phyloP scores from a whole-genome alignment of 1,140 invertebrate genomes.

The Hetaerina americana region DNA sequence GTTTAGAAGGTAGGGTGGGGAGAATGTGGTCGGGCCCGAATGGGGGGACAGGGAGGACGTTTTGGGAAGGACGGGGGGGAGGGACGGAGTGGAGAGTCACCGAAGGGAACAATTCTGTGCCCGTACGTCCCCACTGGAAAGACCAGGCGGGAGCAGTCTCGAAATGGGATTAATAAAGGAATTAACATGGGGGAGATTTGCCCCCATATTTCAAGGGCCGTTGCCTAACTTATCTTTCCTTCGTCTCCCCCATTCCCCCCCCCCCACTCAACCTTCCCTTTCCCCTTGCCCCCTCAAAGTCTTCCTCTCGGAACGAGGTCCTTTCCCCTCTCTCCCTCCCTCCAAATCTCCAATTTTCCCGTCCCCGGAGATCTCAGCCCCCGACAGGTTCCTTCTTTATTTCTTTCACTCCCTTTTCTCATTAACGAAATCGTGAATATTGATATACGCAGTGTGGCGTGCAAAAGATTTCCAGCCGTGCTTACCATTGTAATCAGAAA shows the following conservation, averaged over 20 bases:
- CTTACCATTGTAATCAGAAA: too few relatives aligned
- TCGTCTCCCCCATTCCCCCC: not conserved
- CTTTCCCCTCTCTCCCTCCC: not conserved
- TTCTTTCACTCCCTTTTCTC: too few relatives aligned
- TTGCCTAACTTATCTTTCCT: not conserved
- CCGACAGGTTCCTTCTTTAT: too few relatives aligned
- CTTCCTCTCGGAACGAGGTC: not conserved
- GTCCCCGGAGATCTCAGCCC: too few relatives aligned
- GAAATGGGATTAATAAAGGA: not conserved
- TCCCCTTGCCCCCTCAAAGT: not conserved
- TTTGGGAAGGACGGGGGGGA: not conserved
- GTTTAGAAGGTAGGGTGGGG: too few relatives aligned
- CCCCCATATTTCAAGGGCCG: not conserved
- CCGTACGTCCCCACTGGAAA: not conserved
- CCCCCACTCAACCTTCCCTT: not conserved
- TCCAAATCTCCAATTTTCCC: not conserved
- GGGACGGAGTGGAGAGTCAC: not conserved
- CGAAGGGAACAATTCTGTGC: not conserved
- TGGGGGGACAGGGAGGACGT: not conserved
- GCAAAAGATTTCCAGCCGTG: too few relatives aligned
- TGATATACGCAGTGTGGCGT: too few relatives aligned
- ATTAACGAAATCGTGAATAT: too few relatives aligned
- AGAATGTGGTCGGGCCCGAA: not conserved
- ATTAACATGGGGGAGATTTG: slow-evolving; percentile 1
- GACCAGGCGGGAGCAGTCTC: not conserved